Evolutionary conservation across 2,797 vertebrate species (phyloP).

Genomic region (Poecilia velifera): DNA sequence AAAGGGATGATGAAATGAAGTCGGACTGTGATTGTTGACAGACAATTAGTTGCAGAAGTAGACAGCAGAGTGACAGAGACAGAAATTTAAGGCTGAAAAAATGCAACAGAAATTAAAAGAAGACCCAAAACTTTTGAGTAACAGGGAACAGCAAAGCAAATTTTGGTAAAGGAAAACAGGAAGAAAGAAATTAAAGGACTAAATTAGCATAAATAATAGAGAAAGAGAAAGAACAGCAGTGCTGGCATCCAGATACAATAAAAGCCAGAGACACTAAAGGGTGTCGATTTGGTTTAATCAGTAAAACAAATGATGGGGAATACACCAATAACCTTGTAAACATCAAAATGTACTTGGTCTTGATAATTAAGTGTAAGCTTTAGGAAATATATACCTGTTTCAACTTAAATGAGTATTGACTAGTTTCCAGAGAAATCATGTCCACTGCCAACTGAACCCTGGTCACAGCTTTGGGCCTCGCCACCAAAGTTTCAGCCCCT

Average conservation of each 20-base stretch:
- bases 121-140: not conserved
- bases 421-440: not conserved
- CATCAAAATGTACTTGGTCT: not conserved
- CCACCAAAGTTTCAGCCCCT: not conserved
- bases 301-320: not conserved
- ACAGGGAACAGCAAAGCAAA: not conserved
- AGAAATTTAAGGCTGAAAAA: conserved; percentile 16
- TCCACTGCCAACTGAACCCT: not conserved
- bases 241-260: conserved; percentile 41
- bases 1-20: conserved; percentile 41
- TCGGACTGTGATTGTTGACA: conserved; percentile 35
- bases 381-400: not conserved
- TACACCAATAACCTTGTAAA: not conserved
- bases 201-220: not conserved
- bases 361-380: not conserved
- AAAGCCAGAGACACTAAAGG: not conserved
- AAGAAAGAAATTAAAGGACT: not conserved
- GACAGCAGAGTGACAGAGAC: conserved; percentile 21
- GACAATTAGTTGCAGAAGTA: conserved; percentile 39
- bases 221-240: conserved; percentile 7
- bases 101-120: not conserved
- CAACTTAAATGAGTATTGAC: not conserved
- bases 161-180: not conserved
- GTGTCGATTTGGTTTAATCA: not conserved
- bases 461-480: not conserved